phyloP scores from a whole-genome alignment of 2,113 vertebrate species.

The Spheniscus mendiculus region DNA sequence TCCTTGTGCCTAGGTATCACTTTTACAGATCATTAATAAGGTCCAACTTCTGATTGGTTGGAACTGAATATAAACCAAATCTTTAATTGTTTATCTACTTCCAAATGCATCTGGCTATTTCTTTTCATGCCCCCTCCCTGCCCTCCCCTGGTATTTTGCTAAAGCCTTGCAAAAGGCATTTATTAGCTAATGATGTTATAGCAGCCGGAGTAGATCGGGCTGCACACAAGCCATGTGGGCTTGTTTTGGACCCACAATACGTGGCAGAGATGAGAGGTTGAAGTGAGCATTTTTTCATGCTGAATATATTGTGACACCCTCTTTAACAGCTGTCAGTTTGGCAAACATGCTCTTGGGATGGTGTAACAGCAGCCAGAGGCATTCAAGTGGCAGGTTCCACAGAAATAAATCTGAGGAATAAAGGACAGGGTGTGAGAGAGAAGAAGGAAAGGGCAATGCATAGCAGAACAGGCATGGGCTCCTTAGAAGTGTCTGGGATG shows the following conservation, averaged over 20 bases:
- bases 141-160: background rate
- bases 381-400: background rate
- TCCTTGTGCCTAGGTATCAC: background rate
- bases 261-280: background rate
- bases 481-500: background rate
- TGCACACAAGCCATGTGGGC: background rate
- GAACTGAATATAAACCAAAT: background rate
- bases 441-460: background rate
- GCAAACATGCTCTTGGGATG: background rate
- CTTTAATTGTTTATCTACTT: background rate
- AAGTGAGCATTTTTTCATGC: background rate
- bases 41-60: background rate
- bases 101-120: background rate
- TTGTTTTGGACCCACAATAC: background rate
- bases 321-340: background rate
- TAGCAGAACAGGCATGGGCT: background rate
- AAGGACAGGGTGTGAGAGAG: background rate
- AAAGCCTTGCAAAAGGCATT: background rate
- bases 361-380: background rate
- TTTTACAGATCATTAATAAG: background rate
- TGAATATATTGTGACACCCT: background rate
- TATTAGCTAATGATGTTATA: background rate
- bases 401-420: background rate
- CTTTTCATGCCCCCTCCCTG: background rate
- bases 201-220: background rate